Evolutionary conservation across 2,113 vertebrate genomes (phyloP), one percentile per base, ranked within the genome.

Genomic region (Electrona antarctica): DNA sequence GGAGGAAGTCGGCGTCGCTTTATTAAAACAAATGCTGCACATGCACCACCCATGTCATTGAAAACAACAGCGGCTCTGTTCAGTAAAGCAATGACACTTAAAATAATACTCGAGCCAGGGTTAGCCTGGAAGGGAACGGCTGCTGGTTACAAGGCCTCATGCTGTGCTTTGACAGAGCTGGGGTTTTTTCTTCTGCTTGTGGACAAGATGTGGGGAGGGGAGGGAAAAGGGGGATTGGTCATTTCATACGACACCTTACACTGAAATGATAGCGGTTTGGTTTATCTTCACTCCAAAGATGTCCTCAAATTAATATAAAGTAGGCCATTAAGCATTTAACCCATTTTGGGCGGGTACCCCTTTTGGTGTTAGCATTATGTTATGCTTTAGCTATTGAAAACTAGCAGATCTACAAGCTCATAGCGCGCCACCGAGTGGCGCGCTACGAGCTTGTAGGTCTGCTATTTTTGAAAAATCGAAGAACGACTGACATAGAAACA

Each of bases 1-100:
- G 21, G 29, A 86, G 90, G 89, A 91, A 92, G 90, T 91, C 84
- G 59, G 84, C 83, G 81, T 73, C 33, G 90, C 79, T 91, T 92
- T 88, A 88, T 90, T 92, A 92, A 86, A 41, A 77, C 72, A 85
- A 89, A 85, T 71, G 74, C 56, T 77, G 77, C 82, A 52, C 84
- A 41, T 41, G 33, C 33, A 74, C 85, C 78, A 84, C 67, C 81
- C 84, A 82, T 84, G 82, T 88, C 85, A 77, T 60, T 65, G 83
- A 49, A 73, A 87, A 92, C 89, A 91, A 89, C 87, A 76, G 83
- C 78, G 76, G 59, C 80, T 87, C 85, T 90, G 87, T 92, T 88
- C 63, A 63, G 67, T 12, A 56, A 56, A 69, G 74, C 80, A 87
- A 85, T 86, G 85, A 88, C 89, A 88, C 84, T 90, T 74, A 59